Conservation (phyloP, 2,797 vertebrate species). For the Ceyx erithaca region DNA sequence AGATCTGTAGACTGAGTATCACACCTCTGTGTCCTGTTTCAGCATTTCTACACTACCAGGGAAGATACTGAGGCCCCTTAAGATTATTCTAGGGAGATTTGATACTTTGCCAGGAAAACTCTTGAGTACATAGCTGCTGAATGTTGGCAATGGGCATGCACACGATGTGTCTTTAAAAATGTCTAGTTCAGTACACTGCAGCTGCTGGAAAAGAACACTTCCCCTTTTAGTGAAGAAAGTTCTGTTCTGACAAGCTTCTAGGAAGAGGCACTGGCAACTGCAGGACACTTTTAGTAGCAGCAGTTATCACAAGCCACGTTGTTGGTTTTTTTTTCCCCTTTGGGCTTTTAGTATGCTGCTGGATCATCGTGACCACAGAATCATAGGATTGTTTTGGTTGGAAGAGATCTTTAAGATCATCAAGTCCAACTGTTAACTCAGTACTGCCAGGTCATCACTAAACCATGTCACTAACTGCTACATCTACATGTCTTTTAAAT, state of each 20-base stretch:
- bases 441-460: not conserved
- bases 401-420: not conserved
- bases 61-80: not conserved
- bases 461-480: not conserved
- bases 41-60: not conserved
- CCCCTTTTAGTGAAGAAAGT: not conserved
- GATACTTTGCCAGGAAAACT: conserved; percentile 31
- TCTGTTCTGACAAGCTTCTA: not conserved
- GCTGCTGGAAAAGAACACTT: not conserved
- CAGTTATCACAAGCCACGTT: fast-evolving
- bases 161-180: not conserved
- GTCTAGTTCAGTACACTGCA: not conserved
- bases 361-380: not conserved
- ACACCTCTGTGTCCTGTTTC: not conserved
- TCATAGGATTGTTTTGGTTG: not conserved
- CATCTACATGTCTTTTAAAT: not conserved
- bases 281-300: not conserved
- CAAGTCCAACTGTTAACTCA: not conserved
- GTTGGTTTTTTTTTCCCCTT: not conserved
- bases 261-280: not conserved
- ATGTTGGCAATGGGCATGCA: not conserved
- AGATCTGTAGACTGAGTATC: not conserved
- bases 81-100: conserved; percentile 28
- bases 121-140: conserved; percentile 21
- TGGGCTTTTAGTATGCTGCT: not conserved